Percentiles rank a stretch among this genome's conserved stretches.
Evolutionary conservation across 2,113 vertebrate genomes (phyloP).

Genomic region (Pristiophorus japonicus): DNA sequence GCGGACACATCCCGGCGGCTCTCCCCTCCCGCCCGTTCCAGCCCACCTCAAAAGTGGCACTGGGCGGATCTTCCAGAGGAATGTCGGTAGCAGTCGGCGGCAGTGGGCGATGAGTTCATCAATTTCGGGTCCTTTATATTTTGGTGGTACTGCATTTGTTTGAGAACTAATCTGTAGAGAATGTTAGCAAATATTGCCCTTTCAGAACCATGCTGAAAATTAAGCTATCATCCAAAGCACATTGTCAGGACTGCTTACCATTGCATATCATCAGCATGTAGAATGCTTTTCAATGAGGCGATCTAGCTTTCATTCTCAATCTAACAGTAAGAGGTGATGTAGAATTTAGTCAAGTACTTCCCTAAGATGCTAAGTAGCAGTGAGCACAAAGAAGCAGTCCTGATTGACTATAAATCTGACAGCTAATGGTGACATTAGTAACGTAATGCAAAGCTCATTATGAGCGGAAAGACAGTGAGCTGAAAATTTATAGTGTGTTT

Average conservation of each 20-base stretch:
- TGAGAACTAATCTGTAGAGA: neutral
- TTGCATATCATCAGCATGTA: constrained; percentile 22
- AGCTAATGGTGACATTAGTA: constrained; percentile 30
- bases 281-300: constrained; percentile 19
- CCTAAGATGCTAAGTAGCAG: neutral
- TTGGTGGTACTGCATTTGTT: neutral
- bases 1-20: too few species aligned
- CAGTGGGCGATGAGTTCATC: too few species aligned
- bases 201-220: neutral
- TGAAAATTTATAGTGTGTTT: constrained; percentile 32
- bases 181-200: neutral
- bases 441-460: constrained; percentile 6
- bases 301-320: neutral
- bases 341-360: neutral
- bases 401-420: constrained; percentile 16
- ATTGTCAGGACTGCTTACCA: neutral
- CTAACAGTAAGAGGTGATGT: neutral
- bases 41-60: too few species aligned
- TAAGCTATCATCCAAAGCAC: neutral
- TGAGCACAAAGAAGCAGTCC: constrained; percentile 27
- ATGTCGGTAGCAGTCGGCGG: too few species aligned
- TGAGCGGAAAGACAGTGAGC: constrained; percentile 22
- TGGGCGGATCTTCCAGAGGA: too few species aligned
- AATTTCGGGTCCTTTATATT: neutral
- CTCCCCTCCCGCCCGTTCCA: too few species aligned